Conservation (phyloP, 2,113 vertebrate genomes). For the Amblyopsis rosae region DNA sequence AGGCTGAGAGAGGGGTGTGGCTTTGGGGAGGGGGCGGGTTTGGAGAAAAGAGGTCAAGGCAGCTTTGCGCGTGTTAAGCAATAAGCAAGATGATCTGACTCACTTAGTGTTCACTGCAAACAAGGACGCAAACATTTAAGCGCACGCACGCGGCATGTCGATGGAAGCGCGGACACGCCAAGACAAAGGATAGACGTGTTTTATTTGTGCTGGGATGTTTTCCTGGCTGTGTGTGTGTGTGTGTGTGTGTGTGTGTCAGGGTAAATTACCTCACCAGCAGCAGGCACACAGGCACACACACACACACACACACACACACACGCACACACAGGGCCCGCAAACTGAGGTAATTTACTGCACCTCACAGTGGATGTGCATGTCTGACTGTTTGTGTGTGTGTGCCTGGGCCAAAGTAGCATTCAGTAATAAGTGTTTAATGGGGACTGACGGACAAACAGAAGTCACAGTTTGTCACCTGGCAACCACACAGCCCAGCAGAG, state of each 20-base stretch:
- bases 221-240: neutral
- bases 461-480: slow-evolving; percentile 27
- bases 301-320: slow-evolving; percentile 30
- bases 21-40: slow-evolving; percentile 6
- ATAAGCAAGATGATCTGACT: slow-evolving; percentile 55
- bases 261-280: neutral
- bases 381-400: slow-evolving; percentile 5
- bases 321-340: slow-evolving; percentile 9
- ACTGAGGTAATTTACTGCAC: too few species aligned
- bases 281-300: slow-evolving; percentile 24
- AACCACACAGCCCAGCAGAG: slow-evolving; percentile 8
- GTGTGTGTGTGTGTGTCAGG: neutral
- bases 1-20: slow-evolving; percentile 15
- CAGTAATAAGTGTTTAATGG: slow-evolving; percentile 29
- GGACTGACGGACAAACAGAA: slow-evolving; percentile 6
- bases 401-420: neutral
- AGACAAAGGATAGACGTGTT: too few species aligned
- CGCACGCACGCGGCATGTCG: neutral
- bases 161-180: too few species aligned
- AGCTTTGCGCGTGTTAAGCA: slow-evolving; percentile 47
- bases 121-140: neutral
- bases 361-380: slow-evolving; percentile 3
- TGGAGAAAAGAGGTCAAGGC: slow-evolving; percentile 44
- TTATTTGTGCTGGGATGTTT: too few species aligned
- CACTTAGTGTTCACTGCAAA: slow-evolving; percentile 43